Evolutionary conservation across 30 jellyfish, hydroid and myxozoan species (phyloP), one percentile per base, ranked within the genome.

Genomic region (Cassiopea andromeda): DNA sequence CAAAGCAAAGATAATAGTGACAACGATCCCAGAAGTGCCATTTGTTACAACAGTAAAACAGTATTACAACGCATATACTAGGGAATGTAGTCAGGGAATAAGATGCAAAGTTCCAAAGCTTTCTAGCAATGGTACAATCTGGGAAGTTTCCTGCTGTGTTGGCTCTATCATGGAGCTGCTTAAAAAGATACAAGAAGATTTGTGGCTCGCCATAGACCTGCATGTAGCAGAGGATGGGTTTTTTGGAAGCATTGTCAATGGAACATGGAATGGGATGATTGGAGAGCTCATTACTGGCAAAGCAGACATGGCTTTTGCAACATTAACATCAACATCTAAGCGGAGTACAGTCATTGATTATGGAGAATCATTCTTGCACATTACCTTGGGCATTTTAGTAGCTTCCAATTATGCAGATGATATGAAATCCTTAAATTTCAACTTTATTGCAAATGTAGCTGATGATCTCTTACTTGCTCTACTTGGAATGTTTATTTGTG

Each of bases 231-330:
- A 92, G 71, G 98, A 92, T 80, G 90, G 92, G 7, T 75, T 66
- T 1, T 92, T 85, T 73, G 98, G 98, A 60, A 64, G 85, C 18
- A 47, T 15, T 2, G 84, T 17, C 2, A 64, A 92, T 19, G 90
- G 91, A 43, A 79, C 49, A 38, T 92, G 96, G 95, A 86, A 84
- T 75, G 98, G 98, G 1, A 44, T 92, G 86, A 80, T 92, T 75
- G 38, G 38, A 27, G 38, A 27, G 38, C 38, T 27, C 38, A 27
- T 27, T 27, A 27, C 38, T 27, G 38, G 38, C 38, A 27, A 27
- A 27, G 38, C 38, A 27, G 38, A 27, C 38, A 27, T 27, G 38
- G 38, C 38, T 3, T 16, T 92, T 8, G 98, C 96, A n/a, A 58
- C 96, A 6, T 1, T 92, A 9, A 92, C 98, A 59, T 64, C 68